Conservation (phyloP, 2,888 invertebrate genomes). For the Patella ulyssiponensis region DNA sequence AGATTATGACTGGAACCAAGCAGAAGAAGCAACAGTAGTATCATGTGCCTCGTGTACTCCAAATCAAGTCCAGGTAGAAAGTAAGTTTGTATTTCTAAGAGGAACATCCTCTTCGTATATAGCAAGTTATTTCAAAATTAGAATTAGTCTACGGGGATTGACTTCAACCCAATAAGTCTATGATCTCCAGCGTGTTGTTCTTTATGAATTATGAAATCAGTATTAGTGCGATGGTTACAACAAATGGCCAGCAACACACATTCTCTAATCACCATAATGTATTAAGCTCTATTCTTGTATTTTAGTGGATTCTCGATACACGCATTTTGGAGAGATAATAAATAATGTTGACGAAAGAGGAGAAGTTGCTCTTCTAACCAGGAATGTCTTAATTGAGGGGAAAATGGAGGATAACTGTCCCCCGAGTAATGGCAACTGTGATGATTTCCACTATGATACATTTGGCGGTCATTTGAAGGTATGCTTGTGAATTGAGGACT, state of each 20-base stretch:
- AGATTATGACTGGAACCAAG: slow-evolving; percentile 48
- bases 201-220: too few relatives aligned
- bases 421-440: slow-evolving; percentile 39
- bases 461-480: slow-evolving; percentile 59
- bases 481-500: too few relatives aligned
- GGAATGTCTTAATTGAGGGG: slow-evolving; percentile 54
- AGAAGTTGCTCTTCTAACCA: slow-evolving; percentile 54
- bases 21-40: slow-evolving; percentile 45
- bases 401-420: slow-evolving; percentile 46
- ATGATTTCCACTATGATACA: slow-evolving; percentile 43
- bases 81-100: neutral
- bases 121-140: too few relatives aligned
- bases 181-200: too few relatives aligned
- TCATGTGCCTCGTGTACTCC: slow-evolving; percentile 17
- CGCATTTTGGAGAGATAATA: slow-evolving; percentile 46
- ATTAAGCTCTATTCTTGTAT: neutral
- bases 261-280: too few relatives aligned
- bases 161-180: too few relatives aligned
- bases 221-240: too few relatives aligned
- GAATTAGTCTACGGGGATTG: too few relatives aligned
- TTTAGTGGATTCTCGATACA: slow-evolving; percentile 41
- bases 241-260: too few relatives aligned
- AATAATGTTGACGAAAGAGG: slow-evolving; percentile 53
- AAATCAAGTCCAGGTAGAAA: slow-evolving; percentile 13
- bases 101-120: too few relatives aligned